A percentile compares a stretch with the other conserved stretches of the same genome.
phyloP scores from a whole-genome alignment of 2,113 vertebrate genomes.

The Antennarius striatus region DNA sequence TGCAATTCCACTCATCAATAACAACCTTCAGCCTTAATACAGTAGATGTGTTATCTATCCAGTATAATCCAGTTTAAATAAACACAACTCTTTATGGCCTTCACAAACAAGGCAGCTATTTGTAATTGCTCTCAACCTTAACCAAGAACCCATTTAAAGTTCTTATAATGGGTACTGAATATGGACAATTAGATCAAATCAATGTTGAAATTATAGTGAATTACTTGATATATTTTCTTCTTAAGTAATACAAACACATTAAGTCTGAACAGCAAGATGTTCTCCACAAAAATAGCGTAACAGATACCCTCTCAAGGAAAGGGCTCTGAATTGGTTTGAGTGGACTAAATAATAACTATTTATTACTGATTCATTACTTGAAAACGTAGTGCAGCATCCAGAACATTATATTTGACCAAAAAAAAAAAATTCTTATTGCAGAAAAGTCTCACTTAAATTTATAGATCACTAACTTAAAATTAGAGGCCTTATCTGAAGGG shows the following conservation, averaged over 20 bases:
- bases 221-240: neutral
- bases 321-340: neutral
- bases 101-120: no score
- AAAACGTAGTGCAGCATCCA: neutral
- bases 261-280: no score
- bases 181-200: neutral
- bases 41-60: no score
- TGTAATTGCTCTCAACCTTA: no score
- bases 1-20: neutral
- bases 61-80: no score
- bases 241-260: neutral
- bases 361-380: neutral
- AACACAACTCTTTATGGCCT: no score
- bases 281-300: neutral
- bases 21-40: neutral
- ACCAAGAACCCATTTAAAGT: neutral
- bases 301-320: conserved; percentile 2
- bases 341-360: neutral
- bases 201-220: neutral
- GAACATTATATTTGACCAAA: neutral
- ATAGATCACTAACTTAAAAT: conserved; percentile 13
- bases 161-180: neutral
- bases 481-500: neutral
- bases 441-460: neutral
- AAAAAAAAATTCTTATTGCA: neutral